Percentiles rank a stretch among this genome's conserved stretches.
Conservation (phyloP, 2,797 vertebrate species). For the Haliaeetus albicilla region DNA sequence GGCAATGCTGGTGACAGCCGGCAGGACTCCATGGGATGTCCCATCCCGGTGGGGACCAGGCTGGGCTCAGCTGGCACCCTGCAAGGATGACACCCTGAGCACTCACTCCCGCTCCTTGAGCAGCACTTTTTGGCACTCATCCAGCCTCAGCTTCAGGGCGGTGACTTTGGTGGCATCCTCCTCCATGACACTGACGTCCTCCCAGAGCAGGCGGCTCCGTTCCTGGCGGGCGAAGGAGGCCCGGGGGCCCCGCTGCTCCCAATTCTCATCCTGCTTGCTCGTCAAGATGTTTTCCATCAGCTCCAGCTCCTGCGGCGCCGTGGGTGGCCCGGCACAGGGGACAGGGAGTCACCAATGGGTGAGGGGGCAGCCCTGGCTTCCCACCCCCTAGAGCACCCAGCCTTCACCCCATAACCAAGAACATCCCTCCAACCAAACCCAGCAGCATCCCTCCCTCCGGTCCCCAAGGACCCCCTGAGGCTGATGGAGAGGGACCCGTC, state of each 20-base stretch:
- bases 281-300: conserved; percentile 82
- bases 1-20: neutral
- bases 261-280: conserved; percentile 80
- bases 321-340: neutral
- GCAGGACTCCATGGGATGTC: neutral
- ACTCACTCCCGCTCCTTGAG: conserved; percentile 90
- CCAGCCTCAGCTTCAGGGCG: conserved; percentile 86
- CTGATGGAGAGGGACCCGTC: neutral
- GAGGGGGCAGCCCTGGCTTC: neutral
- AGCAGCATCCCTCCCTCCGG: neutral
- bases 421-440: neutral
- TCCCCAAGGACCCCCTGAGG: neutral
- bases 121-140: conserved; percentile 93
- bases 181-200: conserved; percentile 79
- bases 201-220: conserved; percentile 88
- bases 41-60: fast-evolving
- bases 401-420: neutral
- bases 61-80: neutral
- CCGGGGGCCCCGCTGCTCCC: conserved; percentile 80
- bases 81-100: fast-evolving
- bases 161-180: conserved; percentile 89
- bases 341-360: neutral
- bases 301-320: conserved; percentile 81
- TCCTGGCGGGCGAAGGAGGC: conserved; percentile 82
- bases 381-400: neutral